Conservation (phyloP, 2,888 invertebrate genomes). For the Pogonocherus hispidulus region DNA sequence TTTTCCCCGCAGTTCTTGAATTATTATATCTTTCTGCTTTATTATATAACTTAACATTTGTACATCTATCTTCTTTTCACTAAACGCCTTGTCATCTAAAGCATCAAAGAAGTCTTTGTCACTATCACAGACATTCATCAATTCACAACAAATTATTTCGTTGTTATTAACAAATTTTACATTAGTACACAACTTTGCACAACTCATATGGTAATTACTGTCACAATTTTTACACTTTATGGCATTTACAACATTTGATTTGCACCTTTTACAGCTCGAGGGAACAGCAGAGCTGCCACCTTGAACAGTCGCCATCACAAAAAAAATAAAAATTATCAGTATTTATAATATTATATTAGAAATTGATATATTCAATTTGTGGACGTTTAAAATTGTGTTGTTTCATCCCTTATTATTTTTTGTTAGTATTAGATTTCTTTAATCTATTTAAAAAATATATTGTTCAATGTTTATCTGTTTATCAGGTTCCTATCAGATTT, state of each 20-base stretch:
- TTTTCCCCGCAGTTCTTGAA: background rate
- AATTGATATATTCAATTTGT: too few relatives aligned
- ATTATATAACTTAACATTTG: background rate
- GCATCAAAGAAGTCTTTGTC: background rate
- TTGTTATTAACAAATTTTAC: background rate
- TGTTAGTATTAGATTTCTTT: too few relatives aligned
- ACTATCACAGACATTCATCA: background rate
- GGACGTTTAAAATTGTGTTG: too few relatives aligned
- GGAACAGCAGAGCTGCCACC: background rate
- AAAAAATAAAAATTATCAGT: too few relatives aligned
- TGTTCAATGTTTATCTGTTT: too few relatives aligned
- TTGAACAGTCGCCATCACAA: background rate
- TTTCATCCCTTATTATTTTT: too few relatives aligned
- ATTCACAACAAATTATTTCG: background rate
- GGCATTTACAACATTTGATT: background rate
- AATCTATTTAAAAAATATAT: too few relatives aligned
- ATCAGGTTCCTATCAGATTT: too few relatives aligned
- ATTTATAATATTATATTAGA: too few relatives aligned
- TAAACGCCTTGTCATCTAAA: background rate
- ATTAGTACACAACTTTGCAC: background rate
- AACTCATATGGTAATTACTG: background rate
- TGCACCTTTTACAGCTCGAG: background rate
- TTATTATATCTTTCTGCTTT: background rate
- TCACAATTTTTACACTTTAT: background rate
- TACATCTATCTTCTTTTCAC: background rate